Evolutionary conservation across 2,888 invertebrate genomes (phyloP).

Genomic region (Melanotus villosus): DNA sequence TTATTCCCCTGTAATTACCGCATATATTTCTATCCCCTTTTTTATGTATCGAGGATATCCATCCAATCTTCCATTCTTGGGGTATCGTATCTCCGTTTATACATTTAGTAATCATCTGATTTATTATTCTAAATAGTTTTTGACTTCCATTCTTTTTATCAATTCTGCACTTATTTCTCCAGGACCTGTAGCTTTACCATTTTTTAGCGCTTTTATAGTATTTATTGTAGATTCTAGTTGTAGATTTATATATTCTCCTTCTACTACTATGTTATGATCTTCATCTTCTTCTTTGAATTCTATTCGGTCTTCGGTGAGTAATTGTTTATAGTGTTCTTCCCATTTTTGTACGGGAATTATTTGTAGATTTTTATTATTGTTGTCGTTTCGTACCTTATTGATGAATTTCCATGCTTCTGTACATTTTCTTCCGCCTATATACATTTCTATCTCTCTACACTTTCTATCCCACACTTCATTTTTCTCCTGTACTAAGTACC

Average conservation of each 20-base stretch:
- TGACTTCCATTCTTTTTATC: neutral
- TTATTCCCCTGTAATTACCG: neutral
- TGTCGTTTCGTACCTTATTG: neutral
- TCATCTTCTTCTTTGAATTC: neutral
- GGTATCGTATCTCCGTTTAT: neutral
- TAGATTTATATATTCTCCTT: too few relatives aligned
- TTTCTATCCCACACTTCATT: neutral
- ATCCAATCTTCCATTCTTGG: too few relatives aligned
- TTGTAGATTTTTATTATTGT: neutral
- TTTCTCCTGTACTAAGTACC: neutral
- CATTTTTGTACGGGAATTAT: too few relatives aligned
- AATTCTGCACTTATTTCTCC: neutral
- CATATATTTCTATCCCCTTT: neutral
- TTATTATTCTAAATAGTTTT: neutral
- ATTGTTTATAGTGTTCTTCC: too few relatives aligned
- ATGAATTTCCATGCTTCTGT: too few relatives aligned
- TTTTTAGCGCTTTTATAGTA: neutral
- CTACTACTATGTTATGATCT: too few relatives aligned
- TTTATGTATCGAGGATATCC: too few relatives aligned
- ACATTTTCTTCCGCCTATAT: too few relatives aligned
- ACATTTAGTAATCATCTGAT: neutral
- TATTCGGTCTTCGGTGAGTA: neutral
- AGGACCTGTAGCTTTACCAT: neutral
- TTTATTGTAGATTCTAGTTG: too few relatives aligned
- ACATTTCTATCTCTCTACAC: too few relatives aligned